These are phyloP conservation scores for Muschampia plurimacula DNA, from an alignment of 2,888 invertebrate species.

Conservation along the genomic window DNA sequence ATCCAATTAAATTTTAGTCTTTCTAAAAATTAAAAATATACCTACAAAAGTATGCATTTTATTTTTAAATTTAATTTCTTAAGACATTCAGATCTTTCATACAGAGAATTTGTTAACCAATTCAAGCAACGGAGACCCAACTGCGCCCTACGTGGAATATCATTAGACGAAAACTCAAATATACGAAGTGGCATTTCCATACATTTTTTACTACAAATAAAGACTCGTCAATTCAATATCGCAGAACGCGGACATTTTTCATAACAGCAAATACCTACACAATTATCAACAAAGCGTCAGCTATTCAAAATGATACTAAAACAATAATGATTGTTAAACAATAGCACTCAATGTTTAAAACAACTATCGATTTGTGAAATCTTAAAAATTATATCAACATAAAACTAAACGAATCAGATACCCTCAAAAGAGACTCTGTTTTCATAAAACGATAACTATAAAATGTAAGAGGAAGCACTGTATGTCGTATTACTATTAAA, in stretches of 20 bases:
- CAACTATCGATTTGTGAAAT: not conserved
- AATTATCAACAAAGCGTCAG: not conserved
- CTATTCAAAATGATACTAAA: not conserved
- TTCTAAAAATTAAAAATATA: not conserved
- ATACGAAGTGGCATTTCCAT: no score
- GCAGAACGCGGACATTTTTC: no score
- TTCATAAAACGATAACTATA: conserved; percentile 1
- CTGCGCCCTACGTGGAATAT: no score
- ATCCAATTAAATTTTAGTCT: no score
- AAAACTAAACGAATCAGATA: not conserved
- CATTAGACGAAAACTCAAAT: no score
- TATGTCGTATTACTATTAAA: not conserved
- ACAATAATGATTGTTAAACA: not conserved
- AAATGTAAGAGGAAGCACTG: conserved; percentile 6
- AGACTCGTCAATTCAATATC: no score
- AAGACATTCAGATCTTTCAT: not conserved
- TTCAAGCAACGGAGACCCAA: no score
- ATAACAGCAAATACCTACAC: not conserved
- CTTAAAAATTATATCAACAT: not conserved
- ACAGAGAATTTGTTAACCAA: not conserved
- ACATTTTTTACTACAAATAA: no score
- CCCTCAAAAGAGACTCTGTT: not conserved
- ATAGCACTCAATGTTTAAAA: conserved; percentile 1
- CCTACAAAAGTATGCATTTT: no score
- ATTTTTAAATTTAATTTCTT: not conserved